phyloP scores from a whole-genome alignment of 2,888 invertebrate genomes.

The Napeogenes sylphis region DNA sequence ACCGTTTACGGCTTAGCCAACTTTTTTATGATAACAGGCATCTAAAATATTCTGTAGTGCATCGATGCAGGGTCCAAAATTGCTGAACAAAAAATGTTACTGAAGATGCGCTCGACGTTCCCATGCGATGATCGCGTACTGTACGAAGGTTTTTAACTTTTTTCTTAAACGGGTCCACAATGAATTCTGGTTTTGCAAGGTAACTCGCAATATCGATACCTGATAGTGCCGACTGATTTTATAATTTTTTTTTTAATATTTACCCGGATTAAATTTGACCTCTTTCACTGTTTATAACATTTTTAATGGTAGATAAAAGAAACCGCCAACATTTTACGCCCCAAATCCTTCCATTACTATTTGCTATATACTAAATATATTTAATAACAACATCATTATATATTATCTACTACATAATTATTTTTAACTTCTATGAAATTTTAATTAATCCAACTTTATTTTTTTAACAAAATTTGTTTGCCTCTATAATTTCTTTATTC shows the following conservation, averaged over 20 bases:
- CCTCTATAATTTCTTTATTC: too few relatives aligned
- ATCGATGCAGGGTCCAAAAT: conserved; percentile 46
- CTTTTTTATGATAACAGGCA: conserved; percentile 42
- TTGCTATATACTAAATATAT: too few relatives aligned
- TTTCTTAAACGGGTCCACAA: conserved; percentile 72
- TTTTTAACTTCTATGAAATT: too few relatives aligned
- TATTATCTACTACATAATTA: too few relatives aligned
- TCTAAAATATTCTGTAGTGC: conserved; percentile 48
- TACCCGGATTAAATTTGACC: conserved; percentile 6
- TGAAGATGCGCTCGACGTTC: conserved; percentile 58
- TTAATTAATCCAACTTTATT: too few relatives aligned
- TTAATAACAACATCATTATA: too few relatives aligned
- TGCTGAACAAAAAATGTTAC: conserved; percentile 43
- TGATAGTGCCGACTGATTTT: conserved; percentile 58
- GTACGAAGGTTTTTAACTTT: conserved; percentile 52
- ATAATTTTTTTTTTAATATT: conserved; percentile 39
- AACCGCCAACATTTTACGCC: too few relatives aligned
- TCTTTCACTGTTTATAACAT: background rate
- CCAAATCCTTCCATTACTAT: too few relatives aligned
- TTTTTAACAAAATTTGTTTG: too few relatives aligned
- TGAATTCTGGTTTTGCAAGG: conserved; percentile 75
- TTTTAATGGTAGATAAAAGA: too few relatives aligned
- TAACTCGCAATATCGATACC: conserved; percentile 65
- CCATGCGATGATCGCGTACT: conserved; percentile 67
- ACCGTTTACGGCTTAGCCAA: conserved; percentile 59